Conservation (phyloP, 2,888 invertebrate genomes). For the Synanthedon tipuliformis region DNA sequence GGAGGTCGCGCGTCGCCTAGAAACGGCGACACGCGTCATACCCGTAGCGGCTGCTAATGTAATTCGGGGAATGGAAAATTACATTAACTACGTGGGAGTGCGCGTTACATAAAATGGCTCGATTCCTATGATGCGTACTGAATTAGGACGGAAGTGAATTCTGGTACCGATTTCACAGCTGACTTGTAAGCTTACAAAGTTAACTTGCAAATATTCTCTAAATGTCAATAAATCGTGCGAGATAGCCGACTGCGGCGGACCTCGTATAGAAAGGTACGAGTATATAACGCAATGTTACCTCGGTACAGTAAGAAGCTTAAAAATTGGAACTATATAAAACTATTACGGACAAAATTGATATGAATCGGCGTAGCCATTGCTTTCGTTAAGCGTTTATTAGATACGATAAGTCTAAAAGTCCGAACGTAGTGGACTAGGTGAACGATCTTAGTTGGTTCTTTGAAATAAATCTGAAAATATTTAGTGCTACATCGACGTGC, state of each 20-base stretch:
- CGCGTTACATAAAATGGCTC: slow-evolving; percentile 71
- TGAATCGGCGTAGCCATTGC: slow-evolving; percentile 66
- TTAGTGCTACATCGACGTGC: slow-evolving; percentile 29
- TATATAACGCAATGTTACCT: slow-evolving; percentile 31
- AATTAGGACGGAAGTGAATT: slow-evolving; percentile 70
- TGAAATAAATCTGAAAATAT: slow-evolving; percentile 10
- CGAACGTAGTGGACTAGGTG: slow-evolving; percentile 41
- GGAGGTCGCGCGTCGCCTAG: slow-evolving; percentile 18
- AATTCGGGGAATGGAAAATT: slow-evolving; percentile 58
- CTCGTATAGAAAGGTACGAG: slow-evolving; percentile 38
- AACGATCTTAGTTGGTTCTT: slow-evolving; percentile 16
- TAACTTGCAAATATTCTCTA: slow-evolving; percentile 61
- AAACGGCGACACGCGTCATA: slow-evolving; percentile 16
- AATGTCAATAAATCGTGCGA: slow-evolving; percentile 40
- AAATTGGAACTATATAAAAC: slow-evolving; percentile 66
- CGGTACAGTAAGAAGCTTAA: slow-evolving; percentile 62
- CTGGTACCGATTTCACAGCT: slow-evolving; percentile 69
- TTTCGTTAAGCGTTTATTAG: slow-evolving; percentile 59
- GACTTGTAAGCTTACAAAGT: slow-evolving; percentile 66
- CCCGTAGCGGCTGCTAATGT: slow-evolving; percentile 31
- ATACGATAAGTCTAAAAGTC: slow-evolving; percentile 55
- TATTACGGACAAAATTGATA: slow-evolving; percentile 69
- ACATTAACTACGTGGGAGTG: slow-evolving; percentile 60
- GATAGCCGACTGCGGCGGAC: slow-evolving; percentile 34
- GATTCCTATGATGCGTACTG: slow-evolving; percentile 69